Base-by-base conservation (phyloP, 2,888 invertebrate species). In the Mantis religiosa region DNA sequence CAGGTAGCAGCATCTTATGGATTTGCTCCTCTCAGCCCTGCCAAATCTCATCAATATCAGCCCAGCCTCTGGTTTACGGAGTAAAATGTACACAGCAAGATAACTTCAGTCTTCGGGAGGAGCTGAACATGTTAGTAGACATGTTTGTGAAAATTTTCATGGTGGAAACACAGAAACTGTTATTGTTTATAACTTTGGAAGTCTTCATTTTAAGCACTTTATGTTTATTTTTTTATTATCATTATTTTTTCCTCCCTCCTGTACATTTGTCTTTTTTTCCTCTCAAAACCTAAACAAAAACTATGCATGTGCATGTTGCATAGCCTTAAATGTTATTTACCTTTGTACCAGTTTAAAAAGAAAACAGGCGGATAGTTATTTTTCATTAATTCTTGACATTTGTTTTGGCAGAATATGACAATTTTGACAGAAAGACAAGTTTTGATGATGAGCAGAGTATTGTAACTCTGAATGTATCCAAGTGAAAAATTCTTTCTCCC, bases 1-100 rank as follows among this genome's bases (percentile, higher is more conserved):
- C 95, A 95, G 92, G 95, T 94, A 89, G 94, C 94, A 88, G 93
- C 94, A 28, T 94, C 95, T 82, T 96, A 96, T 92, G 95, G 96
- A 90, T 95, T 96, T 93, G 95, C 96, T 91, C 95, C 96, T 90
- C 94, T 97, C 92, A 95, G 97, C 92, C 96, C 96, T 81, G 95
- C 95, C 90, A 96, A 96, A 93, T 94, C 95, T 90, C 96, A 96
- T 92, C 96, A 96, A 92, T 96, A 94, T 91, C 94, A 94, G 91
- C 95, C 96, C 90, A 95, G 96, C 92, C 94, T 97, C 90, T 97
- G 97, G 96, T 97, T 96, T 94, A 95, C 96, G 90, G 97, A 97
- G 93, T 96, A 94, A 87, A 9, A 84, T 71, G 15, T 71, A 6
- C 6, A 41, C 54, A 20, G 54, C 54, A 71, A 71, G 54, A 25